These are phyloP conservation scores for Cryptocheilus praepositus DNA, from an alignment of 2,888 invertebrate genomes.

Conservation along the genomic window DNA sequence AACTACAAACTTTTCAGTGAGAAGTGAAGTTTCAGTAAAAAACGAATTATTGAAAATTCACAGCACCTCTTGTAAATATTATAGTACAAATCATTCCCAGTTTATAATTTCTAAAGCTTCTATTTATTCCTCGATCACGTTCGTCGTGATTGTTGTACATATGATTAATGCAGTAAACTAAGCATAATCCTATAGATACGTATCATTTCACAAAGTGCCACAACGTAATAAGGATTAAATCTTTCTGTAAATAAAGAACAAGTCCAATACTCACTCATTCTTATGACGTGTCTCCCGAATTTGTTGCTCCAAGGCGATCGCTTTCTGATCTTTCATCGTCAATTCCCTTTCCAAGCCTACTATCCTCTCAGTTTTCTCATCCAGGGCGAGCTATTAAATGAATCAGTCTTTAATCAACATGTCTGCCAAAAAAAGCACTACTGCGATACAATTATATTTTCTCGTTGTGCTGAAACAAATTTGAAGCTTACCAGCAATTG, in stretches of 20 bases:
- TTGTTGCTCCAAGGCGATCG: slow-evolving; percentile 59
- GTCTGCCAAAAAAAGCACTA: no score
- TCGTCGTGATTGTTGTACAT: background rate
- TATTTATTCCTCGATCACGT: background rate
- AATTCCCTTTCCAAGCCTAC: slow-evolving; percentile 81
- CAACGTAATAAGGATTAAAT: background rate
- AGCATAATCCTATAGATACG: slow-evolving; percentile 5
- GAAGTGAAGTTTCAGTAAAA: background rate
- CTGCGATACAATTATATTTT: background rate
- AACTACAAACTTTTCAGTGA: slow-evolving; percentile 4
- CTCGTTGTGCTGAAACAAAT: background rate
- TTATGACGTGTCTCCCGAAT: slow-evolving; percentile 65
- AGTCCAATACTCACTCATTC: slow-evolving; percentile 68
- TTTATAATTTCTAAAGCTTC: no score
- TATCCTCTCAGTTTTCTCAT: slow-evolving; percentile 84
- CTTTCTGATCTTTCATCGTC: slow-evolving; percentile 76
- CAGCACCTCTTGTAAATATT: no score
- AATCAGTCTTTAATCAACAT: background rate
- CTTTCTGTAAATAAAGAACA: background rate
- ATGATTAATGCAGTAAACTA: background rate
- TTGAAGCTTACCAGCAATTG: slow-evolving; percentile 76
- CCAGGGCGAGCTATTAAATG: slow-evolving; percentile 79
- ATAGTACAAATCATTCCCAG: no score
- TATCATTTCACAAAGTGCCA: slow-evolving; percentile 7
- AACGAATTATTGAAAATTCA: no score